phyloP scores from a whole-genome alignment of 2,888 invertebrate genomes.

The Fragum sueziense region DNA sequence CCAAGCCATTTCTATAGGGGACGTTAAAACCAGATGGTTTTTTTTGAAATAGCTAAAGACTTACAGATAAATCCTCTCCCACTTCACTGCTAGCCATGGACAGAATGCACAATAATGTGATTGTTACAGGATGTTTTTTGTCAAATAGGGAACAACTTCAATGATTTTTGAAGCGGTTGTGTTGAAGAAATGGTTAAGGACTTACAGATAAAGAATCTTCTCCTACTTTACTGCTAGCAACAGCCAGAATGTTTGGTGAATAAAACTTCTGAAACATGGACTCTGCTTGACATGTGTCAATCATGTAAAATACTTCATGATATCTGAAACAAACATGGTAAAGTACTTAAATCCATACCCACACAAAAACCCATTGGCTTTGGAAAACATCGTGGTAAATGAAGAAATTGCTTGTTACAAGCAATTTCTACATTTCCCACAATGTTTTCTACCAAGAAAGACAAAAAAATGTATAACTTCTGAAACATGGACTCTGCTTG shows the following conservation, averaged over 20 bases:
- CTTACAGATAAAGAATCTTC: constrained; percentile 96
- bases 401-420: no score
- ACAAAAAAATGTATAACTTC: constrained; percentile 96
- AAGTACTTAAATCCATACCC: no score
- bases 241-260: constrained; percentile 98
- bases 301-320: constrained; percentile 98
- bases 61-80: neutral
- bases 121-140: no score
- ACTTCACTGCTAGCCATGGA: neutral
- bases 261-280: constrained; percentile 99
- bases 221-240: constrained; percentile 98
- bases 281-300: constrained; percentile 99
- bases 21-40: no score
- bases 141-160: neutral
- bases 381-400: no score
- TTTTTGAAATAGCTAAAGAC: no score
- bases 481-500: constrained; percentile 99
- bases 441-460: no score
- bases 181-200: no score
- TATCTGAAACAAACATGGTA: constrained; percentile 89
- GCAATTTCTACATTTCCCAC: no score
- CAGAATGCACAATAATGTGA: neutral
- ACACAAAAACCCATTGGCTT: no score
- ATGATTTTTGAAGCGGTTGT: no score
- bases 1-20: no score